These are phyloP conservation scores for Epinephelus fuscoguttatus DNA, from an alignment of 2,113 vertebrate genomes.

Conservation along the genomic window DNA sequence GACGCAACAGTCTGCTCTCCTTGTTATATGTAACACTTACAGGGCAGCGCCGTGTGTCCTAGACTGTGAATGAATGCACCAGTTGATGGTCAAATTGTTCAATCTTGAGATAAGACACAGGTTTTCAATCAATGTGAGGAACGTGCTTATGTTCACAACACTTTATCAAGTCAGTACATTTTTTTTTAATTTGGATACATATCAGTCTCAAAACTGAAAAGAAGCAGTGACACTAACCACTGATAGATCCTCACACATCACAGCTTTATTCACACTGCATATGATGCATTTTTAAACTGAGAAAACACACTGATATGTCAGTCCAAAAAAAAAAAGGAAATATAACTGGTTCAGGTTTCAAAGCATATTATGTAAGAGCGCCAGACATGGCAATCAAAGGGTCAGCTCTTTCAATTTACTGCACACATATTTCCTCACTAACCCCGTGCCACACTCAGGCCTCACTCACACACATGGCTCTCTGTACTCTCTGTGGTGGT, in stretches of 20 bases:
- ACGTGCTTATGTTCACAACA: not conserved
- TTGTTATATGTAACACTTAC: not conserved
- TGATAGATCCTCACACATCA: too few species aligned
- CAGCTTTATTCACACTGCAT: too few species aligned
- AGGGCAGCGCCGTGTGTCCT: not conserved
- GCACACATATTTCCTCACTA: not conserved
- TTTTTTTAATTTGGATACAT: not conserved
- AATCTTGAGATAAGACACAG: not conserved
- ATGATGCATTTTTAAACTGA: not conserved
- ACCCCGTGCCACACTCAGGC: too few species aligned
- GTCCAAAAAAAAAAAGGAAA: not conserved
- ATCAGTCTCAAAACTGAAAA: not conserved
- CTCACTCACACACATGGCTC: too few species aligned
- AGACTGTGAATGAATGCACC: not conserved
- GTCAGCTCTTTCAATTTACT: not conserved
- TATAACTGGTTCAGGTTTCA: not conserved
- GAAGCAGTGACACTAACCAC: not conserved
- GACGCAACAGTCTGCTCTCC: constrained; percentile 7
- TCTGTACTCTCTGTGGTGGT: too few species aligned
- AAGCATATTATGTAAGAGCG: not conserved
- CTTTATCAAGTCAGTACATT: not conserved
- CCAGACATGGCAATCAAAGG: not conserved
- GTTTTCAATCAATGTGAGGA: not conserved
- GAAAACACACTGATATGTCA: not conserved
- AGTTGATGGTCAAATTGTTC: not conserved